Conservation (phyloP, 2,113 vertebrate species). For the Pangasianodon hypophthalmus region DNA sequence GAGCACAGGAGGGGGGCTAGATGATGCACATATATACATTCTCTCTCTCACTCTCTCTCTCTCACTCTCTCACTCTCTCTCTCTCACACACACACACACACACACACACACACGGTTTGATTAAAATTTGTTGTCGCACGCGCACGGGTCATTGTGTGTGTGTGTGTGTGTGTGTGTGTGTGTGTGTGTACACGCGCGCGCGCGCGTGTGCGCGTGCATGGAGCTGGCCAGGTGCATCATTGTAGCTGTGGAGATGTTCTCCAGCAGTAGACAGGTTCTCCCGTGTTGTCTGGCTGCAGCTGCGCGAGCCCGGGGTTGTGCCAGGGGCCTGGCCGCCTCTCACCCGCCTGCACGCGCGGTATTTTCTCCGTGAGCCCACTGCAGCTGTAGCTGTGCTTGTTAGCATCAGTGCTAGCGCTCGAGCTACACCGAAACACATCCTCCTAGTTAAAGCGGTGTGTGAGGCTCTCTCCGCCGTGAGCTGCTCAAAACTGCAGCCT, state of each 20-base stretch:
- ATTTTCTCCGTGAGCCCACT: conserved; percentile 59
- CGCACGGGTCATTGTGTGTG: not conserved
- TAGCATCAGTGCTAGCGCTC: conserved; percentile 40
- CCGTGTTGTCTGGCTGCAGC: conserved; percentile 23
- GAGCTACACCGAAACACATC: conserved; percentile 46
- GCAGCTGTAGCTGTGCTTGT: conserved; percentile 62
- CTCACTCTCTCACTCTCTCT: not conserved
- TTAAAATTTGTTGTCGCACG: not conserved
- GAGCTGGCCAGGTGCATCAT: not conserved
- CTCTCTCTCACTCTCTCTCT: not conserved
- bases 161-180: not conserved
- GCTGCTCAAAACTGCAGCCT: conserved; percentile 4
- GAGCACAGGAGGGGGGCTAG: conserved; percentile 53
- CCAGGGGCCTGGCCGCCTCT: conserved; percentile 71
- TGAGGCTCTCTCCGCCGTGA: not conserved
- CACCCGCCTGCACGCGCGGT: conserved; percentile 55
- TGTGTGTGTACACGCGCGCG: no score
- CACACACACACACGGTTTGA: not conserved
- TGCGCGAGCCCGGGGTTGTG: conserved; percentile 63
- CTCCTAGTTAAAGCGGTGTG: not conserved
- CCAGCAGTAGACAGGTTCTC: not conserved
- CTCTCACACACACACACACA: not conserved
- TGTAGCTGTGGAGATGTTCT: conserved; percentile 6
- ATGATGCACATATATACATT: conserved; percentile 50
- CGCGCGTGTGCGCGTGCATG: not conserved